Conservation (phyloP, 2,888 invertebrate genomes). For the Mythimna vitellina region DNA sequence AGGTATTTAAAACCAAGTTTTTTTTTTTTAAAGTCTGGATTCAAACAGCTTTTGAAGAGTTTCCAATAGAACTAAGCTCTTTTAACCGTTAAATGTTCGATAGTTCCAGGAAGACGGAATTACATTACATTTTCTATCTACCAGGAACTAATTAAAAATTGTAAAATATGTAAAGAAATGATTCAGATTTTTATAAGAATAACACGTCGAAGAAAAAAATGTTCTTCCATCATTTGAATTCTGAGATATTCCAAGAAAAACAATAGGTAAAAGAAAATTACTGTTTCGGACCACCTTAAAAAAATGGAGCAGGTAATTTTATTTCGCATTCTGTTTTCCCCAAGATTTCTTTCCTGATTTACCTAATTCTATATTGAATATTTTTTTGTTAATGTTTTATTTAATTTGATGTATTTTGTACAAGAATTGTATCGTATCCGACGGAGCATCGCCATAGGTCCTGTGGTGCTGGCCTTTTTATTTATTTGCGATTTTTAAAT, state of each 20-base stretch:
- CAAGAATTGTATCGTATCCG: background rate
- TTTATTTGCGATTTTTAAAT: too few relatives aligned
- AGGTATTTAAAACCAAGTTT: too few relatives aligned
- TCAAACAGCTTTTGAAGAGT: slow-evolving; percentile 20
- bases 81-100: slow-evolving; percentile 43
- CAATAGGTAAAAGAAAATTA: slow-evolving; percentile 26
- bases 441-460: too few relatives aligned
- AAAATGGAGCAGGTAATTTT: background rate
- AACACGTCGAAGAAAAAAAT: background rate
- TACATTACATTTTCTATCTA: slow-evolving; percentile 16
- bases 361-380: background rate
- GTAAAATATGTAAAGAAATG: background rate
- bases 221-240: slow-evolving; percentile 11
- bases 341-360: background rate
- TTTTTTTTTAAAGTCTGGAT: background rate
- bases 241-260: slow-evolving; percentile 13
- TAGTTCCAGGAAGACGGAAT: slow-evolving; percentile 17
- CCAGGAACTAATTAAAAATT: background rate
- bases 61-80: slow-evolving; percentile 16
- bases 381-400: background rate
- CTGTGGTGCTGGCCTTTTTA: too few relatives aligned
- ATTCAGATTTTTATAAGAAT: background rate
- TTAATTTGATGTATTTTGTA: background rate
- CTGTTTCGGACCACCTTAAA: background rate
- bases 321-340: background rate